Base-by-base conservation (phyloP, 2,797 vertebrate species). In the Enteromius argenteus region DNA sequence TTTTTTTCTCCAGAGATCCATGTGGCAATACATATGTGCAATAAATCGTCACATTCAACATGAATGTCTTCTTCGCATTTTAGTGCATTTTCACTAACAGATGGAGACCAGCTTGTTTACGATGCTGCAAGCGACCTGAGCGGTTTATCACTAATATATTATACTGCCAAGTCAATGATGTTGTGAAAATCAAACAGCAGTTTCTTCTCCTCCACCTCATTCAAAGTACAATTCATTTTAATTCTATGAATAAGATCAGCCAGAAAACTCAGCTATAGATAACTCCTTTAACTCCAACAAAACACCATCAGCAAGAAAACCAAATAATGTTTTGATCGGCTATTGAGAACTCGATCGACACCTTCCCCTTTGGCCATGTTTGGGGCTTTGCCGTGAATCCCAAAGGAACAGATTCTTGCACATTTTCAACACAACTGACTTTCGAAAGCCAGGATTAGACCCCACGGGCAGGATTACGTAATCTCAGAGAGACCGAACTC, bases 401-500 rank as follows among this genome's bases (percentile, higher is more conserved):
- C 23, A 69, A 76, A 13, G 37, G 64, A 42, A 30, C 49, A 80
- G 8, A 77, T 69, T 83, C 3, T 53, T 39, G 46, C 72, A 75
- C n/a, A 42, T 75, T 53, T 77, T 68, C 32, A 75, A 76, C 60
- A 39, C 58, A 66, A 76, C 11, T 58, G 42, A 23, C 39, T 64
- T 27, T 37, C 23, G 58, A 66, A 82, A 75, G 58, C 71, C 68
- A 23, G 73, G 73, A 60, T 78, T 58, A 77, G 37, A 84, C 62
- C 74, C 64, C 73, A 58, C 7, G 1, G 49, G 74, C 21, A 53
- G 49, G 68, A 58, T 86, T 86, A 86, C n/a, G 69, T 74, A 83
- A 86, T 86, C 27, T 79, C 62, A 62, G 37, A 58, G 73, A 76
- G 72, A 81, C 14, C 27, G 14, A 37, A 32, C 56, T 66, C 73